Evolutionary conservation across 1,140 invertebrate species (phyloP), one percentile per base, ranked within the genome.

Genomic region (Dreissena rostriformis): DNA sequence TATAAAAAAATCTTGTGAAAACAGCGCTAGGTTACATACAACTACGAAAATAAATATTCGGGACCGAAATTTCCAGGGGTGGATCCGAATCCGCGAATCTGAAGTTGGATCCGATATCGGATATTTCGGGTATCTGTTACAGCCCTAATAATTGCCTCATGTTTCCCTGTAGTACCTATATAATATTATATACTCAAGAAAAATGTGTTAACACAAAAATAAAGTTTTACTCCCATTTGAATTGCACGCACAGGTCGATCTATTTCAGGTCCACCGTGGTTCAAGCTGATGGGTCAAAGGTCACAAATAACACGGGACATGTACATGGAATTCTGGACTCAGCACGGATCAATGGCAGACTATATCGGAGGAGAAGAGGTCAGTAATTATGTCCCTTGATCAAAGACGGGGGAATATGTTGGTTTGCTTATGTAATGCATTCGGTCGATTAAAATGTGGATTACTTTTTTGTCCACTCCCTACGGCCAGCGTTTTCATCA

Each of bases 211-310:
- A 24, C 8, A 17, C n/a, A 55, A 8, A 73, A 22, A 17, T 29
- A 7, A 22, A 22, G 24, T 10, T 73, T 8, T 73, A 29, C 39
- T 24, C 39, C 14, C 29, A 24, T 24, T 26, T 73, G 63, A 67
- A 1, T 11, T 49, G 24, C 28, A 19, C 63, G 5, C 57, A 68
- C 0, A 15, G 26, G 49, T 29, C 12, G 70, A 10, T 71, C 68
- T 61, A 29, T 49, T 53, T 81, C 72, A 91, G 90, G 90, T 39
- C 84, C 88, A 29, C 87, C 88, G 17, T 88, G 88, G 89, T 65
- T 91, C 5, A 75, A 84, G 17, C 66, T 87, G 29, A 86, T 85
- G 29, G 87, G 86, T n/a, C 85, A 75, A 10, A 86, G 85, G 49
- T 71, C 83, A 15, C 80, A 86, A 29, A 86, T 91, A n/a, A 84